phyloP scores from a whole-genome alignment of 2,113 vertebrate species.

The Sinosuthora webbiana region DNA sequence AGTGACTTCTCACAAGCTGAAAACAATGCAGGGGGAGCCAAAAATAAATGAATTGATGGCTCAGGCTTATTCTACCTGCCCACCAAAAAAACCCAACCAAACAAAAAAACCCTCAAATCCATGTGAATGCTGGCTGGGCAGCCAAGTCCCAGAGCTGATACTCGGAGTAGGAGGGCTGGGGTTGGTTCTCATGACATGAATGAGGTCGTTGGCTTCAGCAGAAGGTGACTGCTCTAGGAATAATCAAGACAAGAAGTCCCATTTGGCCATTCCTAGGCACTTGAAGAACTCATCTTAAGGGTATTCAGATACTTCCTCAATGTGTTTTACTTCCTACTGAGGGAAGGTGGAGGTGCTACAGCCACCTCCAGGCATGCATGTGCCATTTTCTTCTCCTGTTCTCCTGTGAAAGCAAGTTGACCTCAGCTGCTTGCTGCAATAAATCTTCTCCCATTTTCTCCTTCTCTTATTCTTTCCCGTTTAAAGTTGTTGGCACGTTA shows the following conservation, averaged over 20 bases:
- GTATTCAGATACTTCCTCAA: background rate
- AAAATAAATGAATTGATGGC: background rate
- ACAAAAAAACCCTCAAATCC: background rate
- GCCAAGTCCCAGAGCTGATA: background rate
- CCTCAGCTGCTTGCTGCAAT: constrained; percentile 11
- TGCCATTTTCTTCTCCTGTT: background rate
- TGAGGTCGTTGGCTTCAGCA: background rate
- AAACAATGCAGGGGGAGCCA: background rate
- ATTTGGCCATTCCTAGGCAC: background rate
- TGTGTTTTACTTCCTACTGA: background rate
- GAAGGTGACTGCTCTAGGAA: background rate
- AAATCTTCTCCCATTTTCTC: constrained; percentile 24
- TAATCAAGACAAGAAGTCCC: background rate
- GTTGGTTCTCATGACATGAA: background rate
- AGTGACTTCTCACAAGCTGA: background rate
- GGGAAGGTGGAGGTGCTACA: background rate
- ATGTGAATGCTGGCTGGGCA: background rate
- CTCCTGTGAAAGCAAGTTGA: background rate
- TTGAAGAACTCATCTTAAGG: background rate
- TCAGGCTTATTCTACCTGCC: background rate
- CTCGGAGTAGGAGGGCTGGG: background rate
- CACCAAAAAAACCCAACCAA: background rate
- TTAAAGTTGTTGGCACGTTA: constrained; percentile 18
- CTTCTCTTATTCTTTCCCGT: background rate
- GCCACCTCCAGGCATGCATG: background rate